Evolutionary conservation across 2,113 vertebrate species (phyloP), one percentile per base, ranked within the genome.

Genomic region (Siphamia tubifer): DNA sequence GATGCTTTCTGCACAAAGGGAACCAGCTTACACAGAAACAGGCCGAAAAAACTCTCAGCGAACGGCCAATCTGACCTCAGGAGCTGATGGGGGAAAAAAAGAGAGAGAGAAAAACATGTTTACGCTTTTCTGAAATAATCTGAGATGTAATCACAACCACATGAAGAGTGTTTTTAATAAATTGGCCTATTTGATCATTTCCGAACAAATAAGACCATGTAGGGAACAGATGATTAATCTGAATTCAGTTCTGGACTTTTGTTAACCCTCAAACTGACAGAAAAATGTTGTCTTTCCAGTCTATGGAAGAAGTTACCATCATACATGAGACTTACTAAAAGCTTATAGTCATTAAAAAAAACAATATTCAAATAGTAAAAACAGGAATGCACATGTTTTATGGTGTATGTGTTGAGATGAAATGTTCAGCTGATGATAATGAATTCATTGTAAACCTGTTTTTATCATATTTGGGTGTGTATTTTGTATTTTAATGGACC

Each of bases 1-100:
- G 98, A 99, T 19, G 96, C 95, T 89, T 99, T 99, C 90, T 99
- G 98, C 75, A 99, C 83, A 82, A 99, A 99, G 20, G 98, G 98
- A 54, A 99, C 83, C 73, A 98, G 77, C 80, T 97, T 98, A 84
- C 98, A 99, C 66, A 99, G 93, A 79, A 90, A 93, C 17, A 93
- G 75, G 30, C 96, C 97, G 23, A 96, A 81, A 4, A 53, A 3
- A 11, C 40, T 92, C 40, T 93, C 68, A 11, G 87, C 90, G 66
- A 98, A 95, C 1, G 96, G 96, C 90, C 91, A 96, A 8, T 82
- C 87, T 21, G 90, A 82, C 8, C 91, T 90, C 66, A 98, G 89
- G 31, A 99, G 94, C 98, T 99, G 90, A 2, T 13, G 48, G 68
- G 75, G 58, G 74, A 77, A 76, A 47, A 87, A 0, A 60, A 28